Base-by-base conservation (phyloP, 2,113 vertebrate genomes). In the Mus musculus region DNA sequence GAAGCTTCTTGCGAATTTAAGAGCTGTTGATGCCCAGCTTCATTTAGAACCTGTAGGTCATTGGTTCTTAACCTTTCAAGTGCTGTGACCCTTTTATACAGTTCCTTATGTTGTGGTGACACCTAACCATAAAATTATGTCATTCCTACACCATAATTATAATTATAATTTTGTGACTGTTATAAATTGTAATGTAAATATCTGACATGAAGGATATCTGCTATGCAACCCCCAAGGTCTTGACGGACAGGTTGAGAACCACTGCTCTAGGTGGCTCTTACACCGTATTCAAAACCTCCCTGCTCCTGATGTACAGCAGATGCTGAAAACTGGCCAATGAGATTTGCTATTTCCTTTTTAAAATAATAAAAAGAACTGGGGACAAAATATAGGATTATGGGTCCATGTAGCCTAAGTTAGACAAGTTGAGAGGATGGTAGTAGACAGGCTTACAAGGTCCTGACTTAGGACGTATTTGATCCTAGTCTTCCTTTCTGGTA, bases 401-500 rank as follows among this genome's bases (percentile, higher is more conserved):
- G 39, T 49, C 20, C 26, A 22, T 30, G 33, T 19, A 24, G 24
- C 61, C 46, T 71, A 6, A 19, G 10, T 54, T 30, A 86, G 89
- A 39, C 36, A 85, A 67, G 39, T 56, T 36, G 75, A 59, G 9
- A 22, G 11, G 16, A 46, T 24, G 67, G 30, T 2, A 12, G 28
- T 30, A 2, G 3, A 5, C 13, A 7, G 42, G 20, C 88, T 78
- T 26, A 16, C 19, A 56, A 87, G 56, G 59, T 5, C 56, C 17
- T 42, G 33, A 52, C 61, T 46, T 89, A 65, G 80, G 84, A n/a
- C n/a, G n/a, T n/a, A n/a, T 81, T 26, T 63, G 19, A 72, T 61
- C 7, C n/a, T 52, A 10, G 20, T 71, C 89, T 97, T 94, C 72
- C 46, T 95, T 84, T 91, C 65, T 49, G 67, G 61, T 88, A 54